Evolutionary conservation across 2,797 vertebrate genomes (phyloP), one percentile per base, ranked within the genome.

Genomic region (Cyprinodon diabolis): DNA sequence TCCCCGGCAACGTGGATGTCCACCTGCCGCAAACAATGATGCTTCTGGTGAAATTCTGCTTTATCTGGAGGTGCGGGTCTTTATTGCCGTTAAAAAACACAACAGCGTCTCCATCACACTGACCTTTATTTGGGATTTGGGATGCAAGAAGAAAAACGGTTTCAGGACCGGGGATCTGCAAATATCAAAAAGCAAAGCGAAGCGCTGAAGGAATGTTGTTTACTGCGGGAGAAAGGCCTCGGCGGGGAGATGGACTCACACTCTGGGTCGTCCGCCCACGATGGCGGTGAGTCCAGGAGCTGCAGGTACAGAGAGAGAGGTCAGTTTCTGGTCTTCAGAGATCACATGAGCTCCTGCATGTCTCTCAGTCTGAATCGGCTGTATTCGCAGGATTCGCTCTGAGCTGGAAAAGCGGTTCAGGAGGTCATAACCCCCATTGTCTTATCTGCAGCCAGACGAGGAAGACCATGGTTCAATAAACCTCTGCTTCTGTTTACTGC

Each of bases 111-210:
- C 21, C 12, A 13, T 9, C 37, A 40, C 15, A 75, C 80, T 90
- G 37, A 97, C 96, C 94, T 96, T 93, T 70, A 96, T 78, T 66
- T 95, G 81, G 74, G 90, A 90, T 83, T 96, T 96, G 0, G 96
- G 94, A 71, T 96, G 93, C 9, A 95, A 68, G 85, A 97, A 97
- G 89, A 96, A 97, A 86, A 97, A 96, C 0, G 95, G 95, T 83
- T 96, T 97, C 78, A 97, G 86, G 74, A 97, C 94, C 0, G 95
- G 95, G 74, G 96, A 96, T 71, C 96, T 97, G 89, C 14, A 86
- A 35, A 48, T 0, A 70, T 43, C 15, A 35, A 73, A 23, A 60
- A 60, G 2, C 30, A 2, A 37, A 62, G 2, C 25, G 1, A 8
- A 19, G 30, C 7, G 1, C 23, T 57, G 57, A 58, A 58, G 56